Conservation (phyloP, 2,113 vertebrate species). For the Gadus macrocephalus region DNA sequence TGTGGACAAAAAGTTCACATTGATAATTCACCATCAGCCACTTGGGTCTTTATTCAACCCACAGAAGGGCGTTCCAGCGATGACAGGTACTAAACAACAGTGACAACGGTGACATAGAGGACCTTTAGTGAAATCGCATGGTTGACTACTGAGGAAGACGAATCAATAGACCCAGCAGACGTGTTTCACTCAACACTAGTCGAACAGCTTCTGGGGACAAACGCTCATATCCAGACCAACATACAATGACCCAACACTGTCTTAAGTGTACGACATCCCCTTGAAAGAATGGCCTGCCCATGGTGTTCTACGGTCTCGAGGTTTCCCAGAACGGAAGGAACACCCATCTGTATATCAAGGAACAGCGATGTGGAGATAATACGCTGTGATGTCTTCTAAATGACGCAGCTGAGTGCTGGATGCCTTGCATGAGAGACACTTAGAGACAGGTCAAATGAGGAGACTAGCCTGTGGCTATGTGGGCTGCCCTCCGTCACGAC, state of each 20-base stretch:
- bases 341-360: neutral
- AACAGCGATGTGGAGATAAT: neutral
- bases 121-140: neutral
- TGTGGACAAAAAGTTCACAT: slow-evolving; percentile 7
- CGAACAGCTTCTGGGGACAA: neutral
- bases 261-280: slow-evolving; percentile 13
- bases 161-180: neutral
- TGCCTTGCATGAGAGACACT: slow-evolving; percentile 9
- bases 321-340: neutral
- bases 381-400: slow-evolving; percentile 16
- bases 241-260: slow-evolving; percentile 13
- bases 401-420: slow-evolving; percentile 12
- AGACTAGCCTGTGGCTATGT: slow-evolving; percentile 3
- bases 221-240: slow-evolving; percentile 4
- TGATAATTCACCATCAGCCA: slow-evolving; percentile 18
- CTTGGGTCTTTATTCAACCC: slow-evolving; percentile 15
- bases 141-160: neutral
- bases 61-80: slow-evolving; percentile 8
- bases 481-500: too few species aligned
- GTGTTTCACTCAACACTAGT: neutral
- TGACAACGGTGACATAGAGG: slow-evolving; percentile 9
- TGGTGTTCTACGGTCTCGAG: neutral
- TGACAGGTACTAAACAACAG: slow-evolving; percentile 8
- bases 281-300: neutral
- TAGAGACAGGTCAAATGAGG: slow-evolving; percentile 26